Base-by-base conservation (phyloP, 2,113 vertebrate species). In the Syngnathus scovelli region DNA sequence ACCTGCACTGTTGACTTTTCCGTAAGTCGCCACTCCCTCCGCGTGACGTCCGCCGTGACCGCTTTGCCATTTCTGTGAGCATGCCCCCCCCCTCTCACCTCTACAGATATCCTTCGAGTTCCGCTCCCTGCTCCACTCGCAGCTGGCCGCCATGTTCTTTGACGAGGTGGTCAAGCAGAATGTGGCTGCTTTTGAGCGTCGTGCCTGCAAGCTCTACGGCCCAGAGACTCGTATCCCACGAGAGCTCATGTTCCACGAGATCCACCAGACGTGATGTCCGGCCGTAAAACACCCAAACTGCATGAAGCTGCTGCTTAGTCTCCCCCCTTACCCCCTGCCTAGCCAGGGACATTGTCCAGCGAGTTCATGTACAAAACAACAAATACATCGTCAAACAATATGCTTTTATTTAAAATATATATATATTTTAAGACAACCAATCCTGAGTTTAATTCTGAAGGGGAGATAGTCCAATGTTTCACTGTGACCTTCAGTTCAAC, bases 1-100 rank as follows among this genome's bases (percentile, higher is more conserved):
- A 97, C 95, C 73, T 95, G 94, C 87, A 97, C 96, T 1, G 94
- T 97, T 82, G 95, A 98, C 80, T 97, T 98, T 83, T 96, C 95
- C 76, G 96, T 96, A 83, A 92, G 93, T 91, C 52, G 27, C 49
- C 56, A 13, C 0, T 16, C 19, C 4, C 11, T n/a, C 4, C 49
- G n/a, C 43, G 1, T 27, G 54, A 23, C 37, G 7, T 43, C 7
- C 13, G 18, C 6, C 15, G 15, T 49, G 4, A 16, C 0, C 51
- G 41, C 5, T 36, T 62, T 16, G 46, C 1, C 59, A 23, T 74
- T 54, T 36, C n/a, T 11, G 10, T 41, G 10, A 23, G 33, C 5
- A 8, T 12, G 6, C 21, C 27, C 61, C 39, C 61, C 39, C 2
- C 11, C 7, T 15, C 16, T 37, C 16, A 15, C 43, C 72, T 63